Evolutionary conservation across 2,797 vertebrate genomes (phyloP).

Genomic region (Myripristis murdjan): DNA sequence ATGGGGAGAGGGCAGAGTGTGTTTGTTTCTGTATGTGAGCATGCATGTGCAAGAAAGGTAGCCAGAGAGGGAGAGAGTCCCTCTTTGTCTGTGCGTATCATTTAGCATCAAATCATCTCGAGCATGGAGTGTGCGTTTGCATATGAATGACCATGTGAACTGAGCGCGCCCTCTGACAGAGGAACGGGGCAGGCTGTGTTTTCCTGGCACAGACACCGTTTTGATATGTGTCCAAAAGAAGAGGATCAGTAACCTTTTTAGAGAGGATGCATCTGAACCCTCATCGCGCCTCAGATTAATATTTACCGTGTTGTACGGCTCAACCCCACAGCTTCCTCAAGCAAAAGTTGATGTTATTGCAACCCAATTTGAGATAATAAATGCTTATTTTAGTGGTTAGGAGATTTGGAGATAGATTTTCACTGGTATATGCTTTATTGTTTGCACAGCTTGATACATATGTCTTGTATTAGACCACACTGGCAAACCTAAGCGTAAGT

Average conservation of each 20-base stretch:
- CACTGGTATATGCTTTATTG: slow-evolving; percentile 33
- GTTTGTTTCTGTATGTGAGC: slow-evolving; percentile 36
- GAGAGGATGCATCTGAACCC: not conserved
- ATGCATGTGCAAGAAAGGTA: slow-evolving; percentile 21
- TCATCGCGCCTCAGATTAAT: not conserved
- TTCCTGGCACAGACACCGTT: slow-evolving; percentile 36
- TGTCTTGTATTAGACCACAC: slow-evolving; percentile 56
- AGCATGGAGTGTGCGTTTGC: slow-evolving; percentile 29
- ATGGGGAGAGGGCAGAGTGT: slow-evolving; percentile 35
- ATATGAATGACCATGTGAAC: slow-evolving; percentile 37
- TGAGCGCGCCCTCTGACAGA: slow-evolving; percentile 18
- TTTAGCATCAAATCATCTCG: not conserved
- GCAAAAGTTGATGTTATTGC: slow-evolving; percentile 21
- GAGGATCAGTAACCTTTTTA: slow-evolving; percentile 41
- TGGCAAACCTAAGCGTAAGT: slow-evolving; percentile 43
- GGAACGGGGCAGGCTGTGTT: slow-evolving; percentile 37
- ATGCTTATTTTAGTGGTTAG: slow-evolving; percentile 51
- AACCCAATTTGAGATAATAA: slow-evolving; percentile 54
- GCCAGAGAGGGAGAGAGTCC: slow-evolving; percentile 1
- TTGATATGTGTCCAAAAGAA: slow-evolving; percentile 32
- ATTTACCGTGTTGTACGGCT: not conserved
- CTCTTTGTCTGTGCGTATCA: not conserved
- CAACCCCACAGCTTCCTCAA: slow-evolving; percentile 39
- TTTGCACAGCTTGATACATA: slow-evolving; percentile 55
- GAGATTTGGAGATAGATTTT: slow-evolving; percentile 30